Conservation (phyloP, 2,797 vertebrate genomes). For the Oreortyx pictus region DNA sequence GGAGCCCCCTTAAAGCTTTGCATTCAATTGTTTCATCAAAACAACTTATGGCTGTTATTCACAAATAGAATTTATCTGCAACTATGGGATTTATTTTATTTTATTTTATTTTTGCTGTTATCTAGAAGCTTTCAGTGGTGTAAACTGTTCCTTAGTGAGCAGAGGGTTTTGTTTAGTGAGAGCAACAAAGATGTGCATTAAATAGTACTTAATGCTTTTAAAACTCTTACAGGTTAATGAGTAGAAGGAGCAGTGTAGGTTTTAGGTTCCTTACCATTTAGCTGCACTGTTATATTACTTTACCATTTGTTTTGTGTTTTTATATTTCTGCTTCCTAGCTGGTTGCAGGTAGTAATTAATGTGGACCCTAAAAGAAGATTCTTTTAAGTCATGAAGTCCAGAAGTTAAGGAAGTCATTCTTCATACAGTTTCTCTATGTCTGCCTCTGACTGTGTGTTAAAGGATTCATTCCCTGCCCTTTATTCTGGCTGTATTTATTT, state of each 20-base stretch:
- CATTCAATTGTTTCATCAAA: not conserved
- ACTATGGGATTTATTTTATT: not conserved
- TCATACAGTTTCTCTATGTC: not conserved
- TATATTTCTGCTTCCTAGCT: not conserved
- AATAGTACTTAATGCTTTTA: not conserved
- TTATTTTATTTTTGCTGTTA: not conserved
- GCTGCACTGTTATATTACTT: not conserved
- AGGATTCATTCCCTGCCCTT: not conserved
- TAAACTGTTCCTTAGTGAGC: not conserved
- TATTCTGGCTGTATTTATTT: not conserved
- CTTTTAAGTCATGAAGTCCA: not conserved
- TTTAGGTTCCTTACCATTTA: not conserved
- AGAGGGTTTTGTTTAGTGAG: not conserved
- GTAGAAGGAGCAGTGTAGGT: not conserved
- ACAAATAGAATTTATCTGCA: not conserved
- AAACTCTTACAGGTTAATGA: not conserved
- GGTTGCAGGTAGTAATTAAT: not conserved
- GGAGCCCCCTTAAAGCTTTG: not conserved
- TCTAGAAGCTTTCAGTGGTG: not conserved
- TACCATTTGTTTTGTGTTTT: not conserved
- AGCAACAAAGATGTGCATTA: not conserved
- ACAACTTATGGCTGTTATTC: not conserved
- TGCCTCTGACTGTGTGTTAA: not conserved
- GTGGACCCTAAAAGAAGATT: not conserved
- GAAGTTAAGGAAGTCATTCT: not conserved